phyloP scores from a whole-genome alignment of 2,797 vertebrate species.

The Silurus aristotelis region DNA sequence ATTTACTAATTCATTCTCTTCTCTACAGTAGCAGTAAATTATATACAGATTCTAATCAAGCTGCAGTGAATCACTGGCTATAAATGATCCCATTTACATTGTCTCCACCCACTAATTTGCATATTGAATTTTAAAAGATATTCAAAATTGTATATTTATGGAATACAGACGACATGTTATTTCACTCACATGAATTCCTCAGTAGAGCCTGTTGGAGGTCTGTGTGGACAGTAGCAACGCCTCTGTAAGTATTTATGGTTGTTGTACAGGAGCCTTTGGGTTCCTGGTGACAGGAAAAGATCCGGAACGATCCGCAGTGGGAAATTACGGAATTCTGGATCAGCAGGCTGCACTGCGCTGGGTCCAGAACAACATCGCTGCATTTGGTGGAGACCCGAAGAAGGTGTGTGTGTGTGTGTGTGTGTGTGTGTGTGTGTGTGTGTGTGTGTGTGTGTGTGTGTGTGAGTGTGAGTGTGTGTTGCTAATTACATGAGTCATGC shows the following conservation, averaged over 20 bases:
- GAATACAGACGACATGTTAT: neutral
- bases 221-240: neutral
- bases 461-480: slow-evolving; percentile 14
- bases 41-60: neutral
- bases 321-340: slow-evolving; percentile 80
- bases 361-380: slow-evolving; percentile 73
- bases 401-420: slow-evolving; percentile 61
- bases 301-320: slow-evolving; percentile 63
- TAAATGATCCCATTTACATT: neutral
- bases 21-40: too few species aligned
- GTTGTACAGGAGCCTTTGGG: slow-evolving; percentile 74
- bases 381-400: slow-evolving; percentile 75
- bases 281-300: slow-evolving; percentile 77
- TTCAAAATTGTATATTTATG: neutral
- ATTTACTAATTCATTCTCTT: neutral
- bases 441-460: slow-evolving; percentile 16
- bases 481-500: too few species aligned
- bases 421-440: slow-evolving; percentile 48
- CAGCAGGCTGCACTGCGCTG: slow-evolving; percentile 78
- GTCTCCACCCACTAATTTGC: neutral
- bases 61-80: neutral
- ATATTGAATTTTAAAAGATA: neutral
- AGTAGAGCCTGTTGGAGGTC: too few species aligned
- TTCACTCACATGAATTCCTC: neutral
- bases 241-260: neutral